Conservation (phyloP, 2,888 invertebrate species). For the Diaperis boleti region DNA sequence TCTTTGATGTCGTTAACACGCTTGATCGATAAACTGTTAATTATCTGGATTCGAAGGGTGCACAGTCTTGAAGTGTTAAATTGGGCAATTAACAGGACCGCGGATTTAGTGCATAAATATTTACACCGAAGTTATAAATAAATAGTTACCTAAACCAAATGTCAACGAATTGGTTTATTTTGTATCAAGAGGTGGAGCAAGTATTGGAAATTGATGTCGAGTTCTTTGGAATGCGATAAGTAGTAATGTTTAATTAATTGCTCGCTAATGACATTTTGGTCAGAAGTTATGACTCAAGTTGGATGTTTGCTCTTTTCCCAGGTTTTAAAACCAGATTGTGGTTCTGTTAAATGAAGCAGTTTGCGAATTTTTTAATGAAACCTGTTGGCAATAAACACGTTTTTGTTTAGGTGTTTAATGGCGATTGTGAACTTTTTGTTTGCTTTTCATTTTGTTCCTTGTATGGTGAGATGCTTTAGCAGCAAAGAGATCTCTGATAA, state of each 20-base stretch:
- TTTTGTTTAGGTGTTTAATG: too few species aligned
- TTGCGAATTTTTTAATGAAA: too few species aligned
- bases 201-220: too few species aligned
- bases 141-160: constrained; percentile 38
- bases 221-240: constrained; percentile 18
- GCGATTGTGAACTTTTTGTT: too few species aligned
- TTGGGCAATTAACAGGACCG: constrained; percentile 34
- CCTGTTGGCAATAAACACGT: too few species aligned
- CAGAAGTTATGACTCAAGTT: not conserved
- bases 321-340: too few species aligned
- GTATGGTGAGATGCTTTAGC: too few species aligned
- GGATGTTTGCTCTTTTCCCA: too few species aligned
- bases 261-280: not conserved
- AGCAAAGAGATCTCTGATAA: too few species aligned
- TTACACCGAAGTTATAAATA: constrained; percentile 42
- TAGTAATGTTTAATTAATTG: not conserved
- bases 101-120: constrained; percentile 40
- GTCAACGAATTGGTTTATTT: constrained; percentile 31
- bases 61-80: too few species aligned
- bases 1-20: constrained; percentile 18
- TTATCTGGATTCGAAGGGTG: too few species aligned
- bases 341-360: not conserved
- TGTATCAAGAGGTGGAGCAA: constrained; percentile 18
- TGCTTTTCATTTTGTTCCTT: too few species aligned
- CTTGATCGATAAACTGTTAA: constrained; percentile 19